Base-by-base conservation (phyloP, 2,113 vertebrate genomes). In the Malurus alboscapulatus region DNA sequence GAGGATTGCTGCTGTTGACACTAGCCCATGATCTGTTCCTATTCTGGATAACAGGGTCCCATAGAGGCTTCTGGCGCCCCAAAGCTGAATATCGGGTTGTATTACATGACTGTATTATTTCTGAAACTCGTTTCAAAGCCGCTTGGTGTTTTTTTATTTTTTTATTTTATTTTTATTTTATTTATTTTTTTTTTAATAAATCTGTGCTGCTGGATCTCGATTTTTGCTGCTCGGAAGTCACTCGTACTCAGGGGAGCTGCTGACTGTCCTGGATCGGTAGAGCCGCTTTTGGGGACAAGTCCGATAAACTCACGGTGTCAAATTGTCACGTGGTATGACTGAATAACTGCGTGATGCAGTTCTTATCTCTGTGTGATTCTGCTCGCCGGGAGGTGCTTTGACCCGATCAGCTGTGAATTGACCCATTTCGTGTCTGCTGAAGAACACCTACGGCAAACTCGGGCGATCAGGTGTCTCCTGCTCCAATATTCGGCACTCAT, bases 21-120 rank as follows among this genome's bases (percentile, higher is more conserved):
- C 21, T 12, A 15, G 9, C 4, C 9, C 32, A 3, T 9, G 24
- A 22, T 17, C 11, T n/a, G 3, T 20, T 51, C 10, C 6, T 65
- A 9, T n/a, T 17, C 29, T 3, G 7, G 15, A 8, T 13, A 8
- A 9, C 45, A 15, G 25, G 12, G 53, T 63, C 21, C 67, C 38
- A 3, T 0, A 9, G 29, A 9, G 7, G 4, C 30, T 62, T 22
- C 20, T 15, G 51, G 15, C 0, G 0, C n/a, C 19, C 81, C 10
- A 10, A 9, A 17, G 12, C 21, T 32, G 77, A 34, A 61, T 10
- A 32, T 9, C 1, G 5, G 3, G 3, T 17, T 30, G 20, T 22
- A 61, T 51, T 19, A 8, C 21, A 12, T 2, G 17, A 6, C 68
- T 20, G 4, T 1, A 15, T 51, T 22, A 29, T 25, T 42, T 42